Percentiles rank a stretch among this genome's conserved stretches.
Conservation (phyloP, 2,113 vertebrate genomes). For the Archilochus colubris region DNA sequence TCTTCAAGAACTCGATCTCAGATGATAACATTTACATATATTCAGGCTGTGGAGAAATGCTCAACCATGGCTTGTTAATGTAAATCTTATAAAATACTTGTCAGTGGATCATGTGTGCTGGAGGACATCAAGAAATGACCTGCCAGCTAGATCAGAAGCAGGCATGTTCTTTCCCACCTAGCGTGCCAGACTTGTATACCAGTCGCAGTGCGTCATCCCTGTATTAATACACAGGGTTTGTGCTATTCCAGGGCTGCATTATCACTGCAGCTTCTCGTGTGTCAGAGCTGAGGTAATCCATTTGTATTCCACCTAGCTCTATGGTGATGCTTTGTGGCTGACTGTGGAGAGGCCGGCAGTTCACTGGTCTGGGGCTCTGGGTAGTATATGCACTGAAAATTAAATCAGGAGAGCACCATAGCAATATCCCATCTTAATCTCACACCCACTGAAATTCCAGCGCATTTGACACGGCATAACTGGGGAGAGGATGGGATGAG, state of each 20-base stretch:
- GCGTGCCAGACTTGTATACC: not conserved
- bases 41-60: not conserved
- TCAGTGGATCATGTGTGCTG: not conserved
- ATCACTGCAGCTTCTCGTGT: not conserved
- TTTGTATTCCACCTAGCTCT: not conserved
- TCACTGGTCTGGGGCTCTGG: not conserved
- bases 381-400: not conserved
- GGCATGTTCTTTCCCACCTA: not conserved
- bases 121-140: not conserved
- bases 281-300: not conserved
- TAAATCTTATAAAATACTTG: not conserved
- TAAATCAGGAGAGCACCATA: not conserved
- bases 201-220: not conserved
- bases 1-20: not conserved
- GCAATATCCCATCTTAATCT: not conserved
- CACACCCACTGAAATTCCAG: not conserved
- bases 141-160: slow-evolving; percentile 22
- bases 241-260: not conserved
- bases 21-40: not conserved
- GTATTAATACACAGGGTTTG: not conserved
- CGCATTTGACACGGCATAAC: accelerated
- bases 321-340: accelerated
- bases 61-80: not conserved
- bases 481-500: accelerated
- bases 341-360: not conserved